These are phyloP conservation scores for Cynodonichthys magdalenae DNA, from an alignment of 2,797 vertebrate genomes.

Conservation along the genomic window DNA sequence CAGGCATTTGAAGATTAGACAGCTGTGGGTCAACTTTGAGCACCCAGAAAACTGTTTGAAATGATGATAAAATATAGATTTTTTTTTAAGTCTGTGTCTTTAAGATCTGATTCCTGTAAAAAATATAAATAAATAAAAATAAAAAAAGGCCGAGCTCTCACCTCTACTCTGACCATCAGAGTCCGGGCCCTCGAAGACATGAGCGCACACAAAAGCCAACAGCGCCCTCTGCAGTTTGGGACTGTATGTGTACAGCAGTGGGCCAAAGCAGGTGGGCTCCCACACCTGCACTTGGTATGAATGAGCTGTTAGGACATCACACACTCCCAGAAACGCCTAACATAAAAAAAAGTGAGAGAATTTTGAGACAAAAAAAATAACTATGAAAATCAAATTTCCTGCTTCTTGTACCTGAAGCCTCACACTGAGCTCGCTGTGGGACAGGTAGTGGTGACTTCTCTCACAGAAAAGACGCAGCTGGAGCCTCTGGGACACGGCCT, in stretches of 20 bases:
- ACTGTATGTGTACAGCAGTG: constrained; percentile 82
- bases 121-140: not conserved
- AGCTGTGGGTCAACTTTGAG: too few species aligned
- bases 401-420: constrained; percentile 81
- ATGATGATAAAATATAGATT: too few species aligned
- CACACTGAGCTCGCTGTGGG: constrained; percentile 76
- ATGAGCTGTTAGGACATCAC: constrained; percentile 88
- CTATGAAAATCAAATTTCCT: accelerated
- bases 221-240: constrained; percentile 87
- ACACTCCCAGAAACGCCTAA: constrained; percentile 88
- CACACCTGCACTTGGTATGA: constrained; percentile 82
- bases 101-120: too few species aligned
- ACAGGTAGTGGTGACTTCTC: constrained; percentile 81
- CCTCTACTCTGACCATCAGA: constrained; percentile 73
- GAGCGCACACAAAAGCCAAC: constrained; percentile 79
- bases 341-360: accelerated
- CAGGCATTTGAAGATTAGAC: too few species aligned
- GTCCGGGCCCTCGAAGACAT: constrained; percentile 80
- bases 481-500: constrained; percentile 75
- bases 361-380: not conserved
- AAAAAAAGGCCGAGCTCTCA: constrained; percentile 39
- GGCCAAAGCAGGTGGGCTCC: constrained; percentile 63
- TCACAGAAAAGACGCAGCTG: constrained; percentile 84
- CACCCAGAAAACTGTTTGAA: too few species aligned
- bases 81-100: too few species aligned